phyloP scores from a whole-genome alignment of 2,888 invertebrate species.

The Cerceris rybyensis region DNA sequence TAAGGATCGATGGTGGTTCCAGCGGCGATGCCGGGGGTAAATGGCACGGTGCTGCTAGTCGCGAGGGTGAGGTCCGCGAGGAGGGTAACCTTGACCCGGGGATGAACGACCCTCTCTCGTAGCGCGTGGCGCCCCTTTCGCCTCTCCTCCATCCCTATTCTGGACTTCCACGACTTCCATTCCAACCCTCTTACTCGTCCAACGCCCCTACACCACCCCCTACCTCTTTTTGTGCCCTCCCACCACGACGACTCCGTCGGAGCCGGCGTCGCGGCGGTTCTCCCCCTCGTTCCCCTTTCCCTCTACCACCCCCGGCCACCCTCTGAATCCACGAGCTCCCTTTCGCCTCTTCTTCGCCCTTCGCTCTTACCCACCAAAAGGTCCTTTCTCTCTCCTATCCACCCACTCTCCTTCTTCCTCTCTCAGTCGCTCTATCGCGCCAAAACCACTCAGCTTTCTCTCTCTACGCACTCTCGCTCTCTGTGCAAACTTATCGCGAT shows the following conservation, averaged over 20 bases:
- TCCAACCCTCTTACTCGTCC: slow-evolving; percentile 55
- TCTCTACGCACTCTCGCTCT: slow-evolving; percentile 67
- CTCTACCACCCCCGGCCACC: slow-evolving; percentile 16
- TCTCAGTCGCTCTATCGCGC: slow-evolving; percentile 9
- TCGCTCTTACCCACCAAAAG: slow-evolving; percentile 18
- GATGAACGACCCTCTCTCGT: slow-evolving; percentile 79
- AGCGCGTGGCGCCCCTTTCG: slow-evolving; percentile 72
- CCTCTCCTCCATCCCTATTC: slow-evolving; percentile 56
- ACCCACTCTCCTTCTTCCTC: slow-evolving; percentile 44
- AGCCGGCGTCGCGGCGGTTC: slow-evolving; percentile 49
- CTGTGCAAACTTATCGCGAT: slow-evolving; percentile 65
- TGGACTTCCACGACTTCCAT: slow-evolving; percentile 55
- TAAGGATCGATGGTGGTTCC: slow-evolving; percentile 62
- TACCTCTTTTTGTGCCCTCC: slow-evolving; percentile 27
- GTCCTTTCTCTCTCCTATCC: neutral
- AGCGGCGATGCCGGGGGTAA: slow-evolving; percentile 58
- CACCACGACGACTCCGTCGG: slow-evolving; percentile 48
- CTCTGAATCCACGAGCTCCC: slow-evolving; percentile 36
- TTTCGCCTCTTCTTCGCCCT: slow-evolving; percentile 45
- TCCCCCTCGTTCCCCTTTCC: slow-evolving; percentile 22
- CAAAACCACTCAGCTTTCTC: slow-evolving; percentile 40
- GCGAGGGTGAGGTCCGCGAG: slow-evolving; percentile 65
- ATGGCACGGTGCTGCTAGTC: slow-evolving; percentile 59
- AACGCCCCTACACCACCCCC: slow-evolving; percentile 45
- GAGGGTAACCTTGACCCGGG: slow-evolving; percentile 81